phyloP scores from a whole-genome alignment of 2,113 vertebrate genomes.

The Rhombomys opimus region DNA sequence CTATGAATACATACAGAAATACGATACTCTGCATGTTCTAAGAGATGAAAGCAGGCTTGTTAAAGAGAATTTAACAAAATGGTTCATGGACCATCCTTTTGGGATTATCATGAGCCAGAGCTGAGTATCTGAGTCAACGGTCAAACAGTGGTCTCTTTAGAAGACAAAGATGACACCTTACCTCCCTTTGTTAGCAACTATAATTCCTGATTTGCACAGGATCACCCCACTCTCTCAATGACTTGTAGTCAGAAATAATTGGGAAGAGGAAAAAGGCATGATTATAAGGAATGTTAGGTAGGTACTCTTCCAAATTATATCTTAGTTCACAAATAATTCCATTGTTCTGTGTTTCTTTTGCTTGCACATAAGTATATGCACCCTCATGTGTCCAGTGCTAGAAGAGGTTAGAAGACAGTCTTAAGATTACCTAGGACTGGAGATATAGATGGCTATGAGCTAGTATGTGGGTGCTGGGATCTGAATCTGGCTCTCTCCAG shows the following conservation, averaged over 20 bases:
- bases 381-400: background rate
- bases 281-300: background rate
- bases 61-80: conserved; percentile 30
- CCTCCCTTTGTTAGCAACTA: conserved; percentile 42
- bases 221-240: background rate
- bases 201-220: conserved; percentile 29
- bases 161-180: conserved; percentile 42
- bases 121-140: background rate
- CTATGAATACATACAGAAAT: conserved; percentile 5
- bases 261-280: conserved; percentile 19
- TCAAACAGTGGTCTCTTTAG: background rate
- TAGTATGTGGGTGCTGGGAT: background rate
- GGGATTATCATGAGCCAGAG: background rate
- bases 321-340: background rate
- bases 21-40: conserved; percentile 7
- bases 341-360: background rate
- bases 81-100: conserved; percentile 9
- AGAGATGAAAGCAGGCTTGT: conserved; percentile 37
- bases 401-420: background rate
- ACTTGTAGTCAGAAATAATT: conserved; percentile 1
- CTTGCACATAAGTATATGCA: background rate
- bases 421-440: background rate
- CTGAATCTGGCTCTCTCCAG: background rate
- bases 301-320: background rate
- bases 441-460: background rate